Base-by-base conservation (phyloP, 2,113 vertebrate species). In the Phainopepla nitens region DNA sequence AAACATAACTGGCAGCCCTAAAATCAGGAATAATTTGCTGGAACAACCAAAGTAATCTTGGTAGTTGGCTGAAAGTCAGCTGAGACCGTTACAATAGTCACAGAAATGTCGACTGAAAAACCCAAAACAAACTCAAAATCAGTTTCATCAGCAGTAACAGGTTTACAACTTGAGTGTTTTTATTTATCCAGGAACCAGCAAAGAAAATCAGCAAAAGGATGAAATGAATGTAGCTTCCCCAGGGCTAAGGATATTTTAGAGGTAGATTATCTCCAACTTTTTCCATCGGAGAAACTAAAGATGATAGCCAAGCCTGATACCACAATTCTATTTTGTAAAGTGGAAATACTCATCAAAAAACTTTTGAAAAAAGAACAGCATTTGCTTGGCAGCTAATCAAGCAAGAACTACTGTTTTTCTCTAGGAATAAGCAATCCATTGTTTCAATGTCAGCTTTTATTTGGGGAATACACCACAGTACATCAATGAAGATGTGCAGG, bases 321-420 rank as follows among this genome's bases (percentile, higher is more conserved):
- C 49, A 39, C 33, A 83, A 47, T 50, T 64, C n/a, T 73, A 23
- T 77, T 91, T 70, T 44, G 29, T 39, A 29, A 95, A 70, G 35
- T 47, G 18, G 79, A 94, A 89, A 87, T 66, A 39, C 22, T 49
- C 15, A 91, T 77, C 50, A 45, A 73, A 89, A 88, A 87, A 22
- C 31, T 80, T 89, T 39, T 35, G 13, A 9, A 69, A 61, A 61
- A 45, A 76, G 61, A 88, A 29, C 17, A 61, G 35, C 3, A 2
- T 84, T 90, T 54, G 21, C 54, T n/a, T 83, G 82, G 81, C 89
- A 92, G 79, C 45, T 90, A 51, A 71, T 90, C 90, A 90, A n/a
- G 66, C 29, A 62, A 61, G 23, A 58, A 50, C 31, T 61, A 22
- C 14, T 41, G 15, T 49, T 85, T 90, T 47, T 45, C 62, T 86